Conservation (phyloP, 2,888 invertebrate species). For the Phalangium opilio region DNA sequence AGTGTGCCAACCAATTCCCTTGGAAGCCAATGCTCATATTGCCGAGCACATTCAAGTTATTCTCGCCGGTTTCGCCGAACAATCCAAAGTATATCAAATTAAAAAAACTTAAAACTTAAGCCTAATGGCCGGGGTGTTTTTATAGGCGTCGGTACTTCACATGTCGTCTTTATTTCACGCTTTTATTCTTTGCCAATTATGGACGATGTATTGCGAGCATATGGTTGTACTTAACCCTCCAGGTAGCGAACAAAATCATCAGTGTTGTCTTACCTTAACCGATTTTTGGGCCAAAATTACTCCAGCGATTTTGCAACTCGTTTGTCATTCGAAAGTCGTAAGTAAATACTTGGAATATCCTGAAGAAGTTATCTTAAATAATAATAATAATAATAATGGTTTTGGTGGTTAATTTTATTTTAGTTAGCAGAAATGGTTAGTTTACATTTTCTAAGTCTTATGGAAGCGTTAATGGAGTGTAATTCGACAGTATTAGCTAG, state of each 20-base stretch:
- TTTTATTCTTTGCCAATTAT: conserved; percentile 93
- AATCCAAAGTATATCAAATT: conserved; percentile 46
- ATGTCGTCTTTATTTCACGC: conserved; percentile 95
- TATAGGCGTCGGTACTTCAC: conserved; percentile 63
- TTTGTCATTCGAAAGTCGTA: conserved; percentile 79
- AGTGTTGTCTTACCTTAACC: conserved; percentile 48
- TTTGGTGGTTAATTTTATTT: conserved; percentile 3
- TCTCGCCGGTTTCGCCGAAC: conserved; percentile 91
- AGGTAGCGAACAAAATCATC: conserved; percentile 29
- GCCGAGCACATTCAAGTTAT: conserved; percentile 95
- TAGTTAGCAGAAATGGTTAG: conserved; percentile 96
- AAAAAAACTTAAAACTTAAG: neutral
- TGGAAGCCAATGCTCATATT: conserved; percentile 89
- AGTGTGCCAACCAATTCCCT: conserved; percentile 64
- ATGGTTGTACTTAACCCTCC: conserved; percentile 47
- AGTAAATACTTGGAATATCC: conserved; percentile 27
- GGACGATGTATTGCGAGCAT: conserved; percentile 96
- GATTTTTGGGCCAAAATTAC: conserved; percentile 99
- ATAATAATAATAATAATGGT: too few species aligned
- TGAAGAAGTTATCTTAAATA: too few species aligned
- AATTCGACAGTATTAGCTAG: conserved; percentile 68
- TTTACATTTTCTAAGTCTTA: conserved; percentile 80
- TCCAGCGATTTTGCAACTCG: conserved; percentile 80
- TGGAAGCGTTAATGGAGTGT: conserved; percentile 88
- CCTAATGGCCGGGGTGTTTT: conserved; percentile 6